Evolutionary conservation across 92 coral and sea anemone genomes (phyloP).

Genomic region (Zoanthus sociatus): DNA sequence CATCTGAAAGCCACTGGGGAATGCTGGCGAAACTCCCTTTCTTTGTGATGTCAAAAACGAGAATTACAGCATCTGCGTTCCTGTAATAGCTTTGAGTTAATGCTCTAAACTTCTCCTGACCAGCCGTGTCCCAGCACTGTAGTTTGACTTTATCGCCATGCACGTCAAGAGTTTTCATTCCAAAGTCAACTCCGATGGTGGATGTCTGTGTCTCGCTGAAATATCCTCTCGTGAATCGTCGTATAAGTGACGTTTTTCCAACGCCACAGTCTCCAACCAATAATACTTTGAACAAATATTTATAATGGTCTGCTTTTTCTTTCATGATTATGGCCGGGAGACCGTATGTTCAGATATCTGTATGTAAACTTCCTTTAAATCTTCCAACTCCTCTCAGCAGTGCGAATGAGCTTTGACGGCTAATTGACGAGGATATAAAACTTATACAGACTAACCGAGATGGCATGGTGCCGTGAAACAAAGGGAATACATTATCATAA

Average conservation of each 20-base stretch:
- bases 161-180: constrained; percentile 84
- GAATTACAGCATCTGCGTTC: constrained; percentile 96
- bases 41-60: constrained; percentile 96
- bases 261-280: constrained; percentile 97
- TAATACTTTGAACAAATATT: constrained; percentile 91
- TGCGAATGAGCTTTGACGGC: not conserved
- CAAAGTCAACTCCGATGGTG: constrained; percentile 96
- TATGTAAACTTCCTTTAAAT: not conserved
- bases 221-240: constrained; percentile 95
- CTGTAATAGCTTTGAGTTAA: constrained; percentile 95
- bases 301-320: constrained; percentile 69
- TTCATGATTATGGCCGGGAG: constrained; percentile 29
- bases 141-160: constrained; percentile 95
- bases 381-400: not conserved
- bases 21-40: constrained; percentile 96
- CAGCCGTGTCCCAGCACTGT: constrained; percentile 99
- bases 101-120: constrained; percentile 91
- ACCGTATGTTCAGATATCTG: not conserved
- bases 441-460: constrained; percentile 26
- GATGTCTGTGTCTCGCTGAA: constrained; percentile 91
- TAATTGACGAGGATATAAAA: not conserved
- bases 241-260: constrained; percentile 96
- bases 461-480: constrained; percentile 37
- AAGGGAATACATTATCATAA: constrained; percentile 21
- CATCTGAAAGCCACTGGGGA: constrained; percentile 97